Percentiles rank a stretch among this genome's conserved stretches.
Evolutionary conservation across 2,113 vertebrate species (phyloP).

Genomic region (Thunnus thynnus): DNA sequence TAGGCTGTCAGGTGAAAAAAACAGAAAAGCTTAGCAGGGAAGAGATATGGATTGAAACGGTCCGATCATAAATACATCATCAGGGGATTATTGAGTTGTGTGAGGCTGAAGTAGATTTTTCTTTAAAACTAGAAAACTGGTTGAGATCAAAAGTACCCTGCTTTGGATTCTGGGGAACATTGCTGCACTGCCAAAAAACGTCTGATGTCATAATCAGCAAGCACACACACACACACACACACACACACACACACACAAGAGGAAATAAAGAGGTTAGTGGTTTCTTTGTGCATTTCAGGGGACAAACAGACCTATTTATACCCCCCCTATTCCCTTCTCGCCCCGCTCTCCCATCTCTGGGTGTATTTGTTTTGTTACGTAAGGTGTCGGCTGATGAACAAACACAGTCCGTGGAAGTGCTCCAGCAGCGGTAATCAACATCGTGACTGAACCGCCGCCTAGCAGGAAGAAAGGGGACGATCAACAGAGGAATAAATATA

Average conservation of each 20-base stretch:
- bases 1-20: no score
- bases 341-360: conserved; percentile 19
- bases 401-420: neutral
- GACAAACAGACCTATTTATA: conserved; percentile 53
- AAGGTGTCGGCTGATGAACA: conserved; percentile 38
- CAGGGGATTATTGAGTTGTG: neutral
- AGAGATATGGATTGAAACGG: neutral
- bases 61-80: neutral
- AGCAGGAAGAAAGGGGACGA: conserved; percentile 21
- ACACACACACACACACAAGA: no score
- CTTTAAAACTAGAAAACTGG: neutral
- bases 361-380: conserved; percentile 32
- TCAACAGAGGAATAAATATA: conserved; percentile 49
- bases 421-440: conserved; percentile 19
- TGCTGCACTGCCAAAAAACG: neutral
- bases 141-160: neutral
- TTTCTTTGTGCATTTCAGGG: conserved; percentile 22
- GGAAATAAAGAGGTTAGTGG: neutral
- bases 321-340: neutral
- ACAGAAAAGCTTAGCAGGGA: no score
- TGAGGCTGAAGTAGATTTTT: neutral
- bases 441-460: neutral
- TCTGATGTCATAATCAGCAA: neutral
- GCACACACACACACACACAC: neutral
- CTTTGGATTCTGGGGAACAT: neutral